Evolutionary conservation across 2,113 vertebrate genomes (phyloP).

Genomic region (Equus przewalskii): DNA sequence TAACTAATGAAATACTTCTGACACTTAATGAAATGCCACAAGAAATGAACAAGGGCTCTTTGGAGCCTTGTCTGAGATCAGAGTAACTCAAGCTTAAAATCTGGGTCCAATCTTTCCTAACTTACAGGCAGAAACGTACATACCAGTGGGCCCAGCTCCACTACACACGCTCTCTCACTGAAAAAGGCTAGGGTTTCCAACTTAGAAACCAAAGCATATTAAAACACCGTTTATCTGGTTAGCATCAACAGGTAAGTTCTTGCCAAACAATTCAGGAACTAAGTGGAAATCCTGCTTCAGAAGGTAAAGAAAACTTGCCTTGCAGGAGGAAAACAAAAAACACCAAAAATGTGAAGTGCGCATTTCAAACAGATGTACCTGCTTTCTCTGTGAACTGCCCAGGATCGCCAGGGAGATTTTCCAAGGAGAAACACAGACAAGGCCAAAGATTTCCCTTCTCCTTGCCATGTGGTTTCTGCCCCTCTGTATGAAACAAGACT

Average conservation of each 20-base stretch:
- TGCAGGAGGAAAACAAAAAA: not conserved
- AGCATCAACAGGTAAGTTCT: constrained; percentile 72
- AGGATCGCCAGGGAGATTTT: not conserved
- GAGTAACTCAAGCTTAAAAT: constrained; percentile 75
- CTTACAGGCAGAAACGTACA: constrained; percentile 71
- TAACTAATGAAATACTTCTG: constrained; percentile 83
- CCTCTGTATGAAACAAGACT: constrained; percentile 11
- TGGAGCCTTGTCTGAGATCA: constrained; percentile 76
- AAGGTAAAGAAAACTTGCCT: constrained; percentile 59
- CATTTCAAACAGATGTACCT: constrained; percentile 38
- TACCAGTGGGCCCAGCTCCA: not conserved
- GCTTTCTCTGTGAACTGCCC: not conserved
- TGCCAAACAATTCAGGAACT: constrained; percentile 65
- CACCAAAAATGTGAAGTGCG: not conserved
- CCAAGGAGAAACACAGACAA: constrained; percentile 50
- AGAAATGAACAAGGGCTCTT: constrained; percentile 74
- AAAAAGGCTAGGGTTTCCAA: constrained; percentile 59
- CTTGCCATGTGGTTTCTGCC: constrained; percentile 13
- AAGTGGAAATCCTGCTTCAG: constrained; percentile 59
- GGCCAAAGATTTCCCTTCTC: not conserved
- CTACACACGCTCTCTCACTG: not conserved
- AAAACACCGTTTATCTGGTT: constrained; percentile 61
- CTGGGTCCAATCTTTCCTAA: constrained; percentile 79
- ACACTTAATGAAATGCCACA: constrained; percentile 80
- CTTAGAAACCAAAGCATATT: constrained; percentile 56